Evolutionary conservation across 1,140 invertebrate genomes (phyloP), one percentile per base, ranked within the genome.

Genomic region (Hyphantria cunea): DNA sequence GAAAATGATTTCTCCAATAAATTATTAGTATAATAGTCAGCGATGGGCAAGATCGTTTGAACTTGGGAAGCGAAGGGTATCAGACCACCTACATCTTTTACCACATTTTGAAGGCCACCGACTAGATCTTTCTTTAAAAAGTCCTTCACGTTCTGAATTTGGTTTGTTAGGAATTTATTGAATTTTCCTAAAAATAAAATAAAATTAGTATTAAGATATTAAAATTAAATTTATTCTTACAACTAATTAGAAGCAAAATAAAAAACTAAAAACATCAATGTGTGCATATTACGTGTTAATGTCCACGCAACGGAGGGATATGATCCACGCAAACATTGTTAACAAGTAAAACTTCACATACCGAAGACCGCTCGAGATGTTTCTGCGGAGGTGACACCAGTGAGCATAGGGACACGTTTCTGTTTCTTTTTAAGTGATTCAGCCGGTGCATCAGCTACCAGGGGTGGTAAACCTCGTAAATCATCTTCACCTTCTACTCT

Each of bases 371-470:
- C 93, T 13, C 70, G 64, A 13, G 93, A 93, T 0, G 95, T 95
- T 84, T 96, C 95, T 41, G 95, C 93, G 25, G 93, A 94, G 0
- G 93, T 93, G 2, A 95, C 94, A 3, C 95, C 95, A 0, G 93
- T 95, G 0, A 96, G 86, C 54, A 96, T 72, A 0, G 95, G 95
- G 14, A 94, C 92, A 0, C 91, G 85, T 47, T 84, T 78, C 9
- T 66, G 65, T 10, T 93, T 92, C 6, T 87, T 80, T 33, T 91
- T 89, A n/a, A 96, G 69, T 10, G 93, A 90, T 12, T 93, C 77
- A 15, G 93, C 87, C 0, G 94, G 94, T 41, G 92, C 86, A 0
- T 92, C 82, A 17, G 91, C 81, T 0, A 94, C 86, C 3, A 95
- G 65, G 14, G 93, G 91, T 0, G 94, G 94, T 13, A 95, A 63